These are phyloP conservation scores for Poecilus cupreus DNA, from an alignment of 2,888 invertebrate species.

Conservation along the genomic window DNA sequence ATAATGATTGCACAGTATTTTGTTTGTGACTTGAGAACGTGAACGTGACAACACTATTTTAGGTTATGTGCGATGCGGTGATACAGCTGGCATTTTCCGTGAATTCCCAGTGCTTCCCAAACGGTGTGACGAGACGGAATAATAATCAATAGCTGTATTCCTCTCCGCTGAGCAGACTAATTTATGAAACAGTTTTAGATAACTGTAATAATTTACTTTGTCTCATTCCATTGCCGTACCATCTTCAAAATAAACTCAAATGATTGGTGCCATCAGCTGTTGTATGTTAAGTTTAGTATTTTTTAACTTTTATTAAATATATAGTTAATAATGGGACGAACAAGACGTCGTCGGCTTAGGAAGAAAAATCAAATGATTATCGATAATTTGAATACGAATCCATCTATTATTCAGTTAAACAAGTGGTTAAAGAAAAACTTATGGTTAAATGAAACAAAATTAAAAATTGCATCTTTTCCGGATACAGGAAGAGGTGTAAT, in stretches of 20 bases:
- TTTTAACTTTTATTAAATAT: too few relatives aligned
- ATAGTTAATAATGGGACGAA: slow-evolving; percentile 74
- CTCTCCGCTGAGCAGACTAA: too few relatives aligned
- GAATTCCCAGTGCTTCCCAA: slow-evolving; percentile 27
- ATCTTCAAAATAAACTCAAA: too few relatives aligned
- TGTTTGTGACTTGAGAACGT: slow-evolving; percentile 8
- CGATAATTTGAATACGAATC: slow-evolving; percentile 69
- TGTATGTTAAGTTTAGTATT: too few relatives aligned
- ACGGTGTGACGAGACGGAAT: neutral
- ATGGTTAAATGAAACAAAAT: slow-evolving; percentile 76
- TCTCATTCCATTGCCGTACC: too few relatives aligned
- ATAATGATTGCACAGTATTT: slow-evolving; percentile 30
- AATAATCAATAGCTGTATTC: too few relatives aligned
- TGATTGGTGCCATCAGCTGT: too few relatives aligned
- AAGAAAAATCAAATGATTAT: slow-evolving; percentile 67
- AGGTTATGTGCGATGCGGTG: slow-evolving; percentile 45
- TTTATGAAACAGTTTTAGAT: too few relatives aligned
- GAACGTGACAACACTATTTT: slow-evolving; percentile 38
- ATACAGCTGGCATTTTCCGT: slow-evolving; percentile 2
- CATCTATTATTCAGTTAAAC: slow-evolving; percentile 73
- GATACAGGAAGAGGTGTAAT: slow-evolving; percentile 85
- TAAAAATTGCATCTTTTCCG: slow-evolving; percentile 77
- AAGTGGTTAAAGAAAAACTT: slow-evolving; percentile 75
- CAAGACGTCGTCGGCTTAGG: slow-evolving; percentile 71
- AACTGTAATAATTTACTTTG: too few relatives aligned